Percentiles rank a stretch among this genome's conserved stretches.
These are phyloP conservation scores for Cantharis nigra DNA, from an alignment of 2,888 invertebrate species.

Conservation along the genomic window DNA sequence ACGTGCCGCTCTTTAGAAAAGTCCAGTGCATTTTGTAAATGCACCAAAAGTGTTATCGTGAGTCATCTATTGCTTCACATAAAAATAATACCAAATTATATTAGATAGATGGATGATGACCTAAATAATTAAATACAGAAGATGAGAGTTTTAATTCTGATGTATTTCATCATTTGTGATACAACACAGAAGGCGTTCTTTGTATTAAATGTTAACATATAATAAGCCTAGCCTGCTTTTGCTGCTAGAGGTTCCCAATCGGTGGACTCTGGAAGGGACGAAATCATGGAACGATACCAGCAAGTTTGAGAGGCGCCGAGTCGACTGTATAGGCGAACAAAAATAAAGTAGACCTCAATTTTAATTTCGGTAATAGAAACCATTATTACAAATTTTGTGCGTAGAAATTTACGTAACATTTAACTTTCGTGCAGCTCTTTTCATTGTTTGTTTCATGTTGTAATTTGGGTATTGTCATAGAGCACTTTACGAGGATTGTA, in stretches of 20 bases:
- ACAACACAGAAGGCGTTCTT: conserved; percentile 32
- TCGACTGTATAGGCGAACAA: background rate
- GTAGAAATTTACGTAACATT: conserved; percentile 9
- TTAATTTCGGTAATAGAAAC: background rate
- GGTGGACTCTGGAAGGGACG: background rate
- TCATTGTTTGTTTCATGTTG: conserved; percentile 12
- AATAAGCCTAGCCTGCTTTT: conserved; percentile 5
- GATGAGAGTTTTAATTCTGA: conserved; percentile 18
- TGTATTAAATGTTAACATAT: conserved; percentile 25
- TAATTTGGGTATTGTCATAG: conserved; percentile 6
- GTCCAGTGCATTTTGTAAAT: conserved; percentile 5
- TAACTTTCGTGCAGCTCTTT: conserved; percentile 8
- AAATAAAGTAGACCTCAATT: background rate
- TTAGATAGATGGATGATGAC: conserved; percentile 16
- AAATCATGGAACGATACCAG: background rate
- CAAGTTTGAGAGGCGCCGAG: background rate
- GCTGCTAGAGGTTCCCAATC: background rate
- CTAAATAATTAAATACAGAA: conserved; percentile 21
- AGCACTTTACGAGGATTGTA: background rate
- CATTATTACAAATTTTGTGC: conserved; percentile 11
- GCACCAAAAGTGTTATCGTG: background rate
- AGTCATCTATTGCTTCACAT: background rate
- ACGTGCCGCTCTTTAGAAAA: conserved; percentile 12
- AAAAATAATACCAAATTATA: background rate
- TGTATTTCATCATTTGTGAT: conserved; percentile 28